Percentiles rank a stretch among this genome's conserved stretches.
Evolutionary conservation across 2,888 invertebrate genomes (phyloP).

Genomic region (Dynastes hyllus): DNA sequence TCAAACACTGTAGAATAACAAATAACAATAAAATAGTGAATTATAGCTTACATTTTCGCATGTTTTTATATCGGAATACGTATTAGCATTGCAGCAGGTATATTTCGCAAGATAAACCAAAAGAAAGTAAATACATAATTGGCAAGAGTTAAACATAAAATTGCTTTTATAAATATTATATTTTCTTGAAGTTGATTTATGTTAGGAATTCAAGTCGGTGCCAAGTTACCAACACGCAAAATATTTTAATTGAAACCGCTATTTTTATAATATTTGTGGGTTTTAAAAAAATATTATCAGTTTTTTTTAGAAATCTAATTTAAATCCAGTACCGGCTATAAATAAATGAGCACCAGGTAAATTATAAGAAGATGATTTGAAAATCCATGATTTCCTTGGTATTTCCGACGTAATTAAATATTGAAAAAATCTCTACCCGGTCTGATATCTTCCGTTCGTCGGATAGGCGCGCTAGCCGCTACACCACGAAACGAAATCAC

Average conservation of each 20-base stretch:
- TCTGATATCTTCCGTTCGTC: too few species aligned
- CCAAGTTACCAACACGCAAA: slow-evolving; percentile 6
- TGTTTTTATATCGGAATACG: background rate
- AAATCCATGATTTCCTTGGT: too few species aligned
- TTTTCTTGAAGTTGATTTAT: slow-evolving; percentile 5
- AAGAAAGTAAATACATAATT: slow-evolving; percentile 7
- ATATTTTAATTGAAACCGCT: slow-evolving; percentile 19
- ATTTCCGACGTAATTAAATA: too few species aligned
- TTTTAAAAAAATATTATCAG: background rate
- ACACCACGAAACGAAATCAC: too few species aligned
- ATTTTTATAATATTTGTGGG: slow-evolving; percentile 7
- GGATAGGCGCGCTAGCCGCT: too few species aligned
- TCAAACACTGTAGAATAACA: too few species aligned
- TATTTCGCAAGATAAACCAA: slow-evolving; percentile 1
- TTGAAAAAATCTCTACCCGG: too few species aligned
- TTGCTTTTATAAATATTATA: slow-evolving; percentile 22
- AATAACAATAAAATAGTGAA: too few species aligned
- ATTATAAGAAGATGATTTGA: too few species aligned
- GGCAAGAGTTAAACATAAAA: slow-evolving; percentile 17
- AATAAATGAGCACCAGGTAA: background rate
- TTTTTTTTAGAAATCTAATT: background rate
- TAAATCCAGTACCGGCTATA: background rate
- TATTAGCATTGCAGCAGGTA: background rate
- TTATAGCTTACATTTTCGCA: background rate
- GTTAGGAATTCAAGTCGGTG: background rate